Evolutionary conservation across 2,888 invertebrate species (phyloP).

Genomic region (Gastracanthus pulcherrimus): DNA sequence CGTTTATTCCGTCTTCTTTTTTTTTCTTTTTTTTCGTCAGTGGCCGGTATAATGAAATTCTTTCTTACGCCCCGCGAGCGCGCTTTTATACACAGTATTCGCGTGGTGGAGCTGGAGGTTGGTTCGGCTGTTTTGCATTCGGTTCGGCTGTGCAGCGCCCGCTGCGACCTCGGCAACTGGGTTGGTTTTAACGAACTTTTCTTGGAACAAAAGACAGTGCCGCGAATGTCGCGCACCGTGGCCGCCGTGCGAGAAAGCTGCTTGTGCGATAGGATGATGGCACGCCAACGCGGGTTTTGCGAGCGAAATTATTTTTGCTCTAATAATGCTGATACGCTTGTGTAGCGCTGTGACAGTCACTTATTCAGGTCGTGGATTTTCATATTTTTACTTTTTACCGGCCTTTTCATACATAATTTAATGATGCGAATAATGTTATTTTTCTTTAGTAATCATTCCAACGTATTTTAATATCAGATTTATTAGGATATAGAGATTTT

Average conservation of each 20-base stretch:
- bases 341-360: not conserved
- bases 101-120: too few species aligned
- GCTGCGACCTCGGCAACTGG: conserved; percentile 6
- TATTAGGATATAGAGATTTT: too few species aligned
- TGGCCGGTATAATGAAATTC: conserved; percentile 40
- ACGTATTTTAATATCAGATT: too few species aligned
- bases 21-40: not conserved
- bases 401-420: too few species aligned
- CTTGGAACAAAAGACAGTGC: conserved; percentile 28
- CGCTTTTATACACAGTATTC: too few species aligned
- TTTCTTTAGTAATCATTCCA: too few species aligned
- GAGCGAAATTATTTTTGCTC: conserved; percentile 38
- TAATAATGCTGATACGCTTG: conserved; percentile 3
- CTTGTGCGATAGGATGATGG: not conserved
- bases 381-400: too few species aligned
- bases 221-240: not conserved
- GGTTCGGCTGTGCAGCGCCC: not conserved
- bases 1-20: too few species aligned
- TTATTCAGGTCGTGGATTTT: too few species aligned
- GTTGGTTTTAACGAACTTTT: conserved; percentile 48
- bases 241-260: not conserved
- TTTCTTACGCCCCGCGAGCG: not conserved
- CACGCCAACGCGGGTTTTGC: not conserved
- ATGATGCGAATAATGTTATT: too few species aligned
- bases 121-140: conserved; percentile 16